A percentile compares a stretch with the other conserved stretches of the same genome.
phyloP scores from a whole-genome alignment of 2,888 invertebrate genomes.

The Sphaerophoria taeniata region DNA sequence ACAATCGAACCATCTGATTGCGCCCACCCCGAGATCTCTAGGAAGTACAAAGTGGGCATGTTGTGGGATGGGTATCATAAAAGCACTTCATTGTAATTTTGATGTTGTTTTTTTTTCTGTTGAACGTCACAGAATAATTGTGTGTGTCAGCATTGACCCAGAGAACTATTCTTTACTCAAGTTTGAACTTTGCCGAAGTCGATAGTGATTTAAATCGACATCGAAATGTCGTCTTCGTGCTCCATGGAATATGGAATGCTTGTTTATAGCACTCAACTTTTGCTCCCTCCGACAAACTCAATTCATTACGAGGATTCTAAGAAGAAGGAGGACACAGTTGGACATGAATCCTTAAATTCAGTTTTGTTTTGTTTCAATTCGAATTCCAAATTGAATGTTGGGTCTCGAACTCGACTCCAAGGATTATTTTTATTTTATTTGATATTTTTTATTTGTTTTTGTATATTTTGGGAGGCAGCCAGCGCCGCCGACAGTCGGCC shows the following conservation, averaged over 20 bases:
- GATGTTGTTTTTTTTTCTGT: slow-evolving; percentile 32
- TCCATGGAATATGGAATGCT: neutral
- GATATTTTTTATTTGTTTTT: neutral
- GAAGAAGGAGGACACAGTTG: slow-evolving; percentile 20
- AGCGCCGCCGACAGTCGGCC: neutral
- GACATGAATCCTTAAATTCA: slow-evolving; percentile 58
- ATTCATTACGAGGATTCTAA: neutral
- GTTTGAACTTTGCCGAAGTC: slow-evolving; percentile 18
- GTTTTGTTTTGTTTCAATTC: neutral
- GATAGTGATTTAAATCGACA: neutral
- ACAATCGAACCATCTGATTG: slow-evolving; percentile 58
- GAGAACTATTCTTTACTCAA: slow-evolving; percentile 9
- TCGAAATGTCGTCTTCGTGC: neutral
- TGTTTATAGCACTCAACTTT: slow-evolving; percentile 44
- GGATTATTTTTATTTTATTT: slow-evolving; percentile 32
- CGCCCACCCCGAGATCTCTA: neutral
- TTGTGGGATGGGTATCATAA: slow-evolving; percentile 10
- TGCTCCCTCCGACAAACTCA: slow-evolving; percentile 1
- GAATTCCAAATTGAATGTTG: slow-evolving; percentile 50
- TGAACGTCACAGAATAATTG: slow-evolving; percentile 46
- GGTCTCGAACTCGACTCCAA: slow-evolving; percentile 16
- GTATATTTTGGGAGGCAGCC: neutral
- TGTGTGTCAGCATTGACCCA: slow-evolving; percentile 63
- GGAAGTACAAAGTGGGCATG: too few relatives aligned
- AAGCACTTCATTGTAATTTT: slow-evolving; percentile 57